phyloP scores from a whole-genome alignment of 2,113 vertebrate genomes.

The Xerus inauris region DNA sequence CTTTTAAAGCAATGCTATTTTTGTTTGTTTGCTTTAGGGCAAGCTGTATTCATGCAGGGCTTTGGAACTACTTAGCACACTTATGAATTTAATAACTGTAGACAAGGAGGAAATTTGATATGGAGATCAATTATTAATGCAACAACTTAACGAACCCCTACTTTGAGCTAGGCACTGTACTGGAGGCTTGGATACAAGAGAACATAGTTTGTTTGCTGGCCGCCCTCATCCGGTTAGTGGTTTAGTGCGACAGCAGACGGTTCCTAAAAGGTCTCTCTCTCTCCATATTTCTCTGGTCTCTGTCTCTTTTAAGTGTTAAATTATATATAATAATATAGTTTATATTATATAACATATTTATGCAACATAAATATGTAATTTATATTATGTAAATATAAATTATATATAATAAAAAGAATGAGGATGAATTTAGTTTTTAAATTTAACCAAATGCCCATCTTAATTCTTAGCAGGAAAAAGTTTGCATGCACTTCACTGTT shows the following conservation, averaged over 20 bases:
- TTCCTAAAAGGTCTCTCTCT: neutral
- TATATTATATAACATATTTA: no score
- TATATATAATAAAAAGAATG: neutral
- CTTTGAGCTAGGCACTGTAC: neutral
- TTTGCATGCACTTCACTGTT: neutral
- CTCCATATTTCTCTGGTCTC: neutral
- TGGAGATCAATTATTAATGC: conserved; percentile 31
- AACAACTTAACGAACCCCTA: neutral
- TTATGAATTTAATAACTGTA: neutral
- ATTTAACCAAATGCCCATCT: neutral
- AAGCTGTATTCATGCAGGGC: conserved; percentile 17
- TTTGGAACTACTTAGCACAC: conserved; percentile 37
- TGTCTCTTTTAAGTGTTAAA: neutral
- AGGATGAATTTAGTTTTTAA: neutral
- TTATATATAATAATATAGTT: neutral
- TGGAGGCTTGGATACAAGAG: neutral
- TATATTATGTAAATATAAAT: no score
- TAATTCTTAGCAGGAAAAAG: neutral
- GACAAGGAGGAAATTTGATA: conserved; percentile 29
- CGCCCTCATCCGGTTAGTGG: neutral
- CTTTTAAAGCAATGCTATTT: conserved; percentile 40
- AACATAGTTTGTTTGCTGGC: neutral
- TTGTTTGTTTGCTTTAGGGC: conserved; percentile 55
- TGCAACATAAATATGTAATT: no score
- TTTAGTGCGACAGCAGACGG: neutral